Percentiles rank a stretch among this genome's conserved stretches.
These are phyloP conservation scores for Portunus trituberculatus DNA, from an alignment of 1,140 invertebrate species.

Conservation along the genomic window DNA sequence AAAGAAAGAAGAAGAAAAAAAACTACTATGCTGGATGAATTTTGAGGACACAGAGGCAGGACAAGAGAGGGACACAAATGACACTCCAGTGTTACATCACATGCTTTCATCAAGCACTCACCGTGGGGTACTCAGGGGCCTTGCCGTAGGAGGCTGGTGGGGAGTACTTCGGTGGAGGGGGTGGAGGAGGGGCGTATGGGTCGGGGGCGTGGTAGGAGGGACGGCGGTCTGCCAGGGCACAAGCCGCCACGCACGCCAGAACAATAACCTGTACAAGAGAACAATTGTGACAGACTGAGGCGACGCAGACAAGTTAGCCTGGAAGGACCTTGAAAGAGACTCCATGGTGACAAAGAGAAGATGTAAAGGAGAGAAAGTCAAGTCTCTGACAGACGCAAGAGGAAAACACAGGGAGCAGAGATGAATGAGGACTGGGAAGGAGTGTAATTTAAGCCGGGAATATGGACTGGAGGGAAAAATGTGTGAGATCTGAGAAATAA, in stretches of 20 bases:
- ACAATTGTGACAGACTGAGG: neutral
- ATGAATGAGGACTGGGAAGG: neutral
- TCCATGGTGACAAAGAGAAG: no score
- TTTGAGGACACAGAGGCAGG: neutral
- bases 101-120: neutral
- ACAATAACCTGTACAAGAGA: neutral
- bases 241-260: conserved; percentile 28
- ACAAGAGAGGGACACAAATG: no score
- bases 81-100: no score
- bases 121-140: conserved; percentile 29
- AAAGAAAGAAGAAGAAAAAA: neutral
- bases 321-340: no score
- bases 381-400: no score
- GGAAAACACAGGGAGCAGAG: neutral
- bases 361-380: no score
- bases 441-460: neutral
- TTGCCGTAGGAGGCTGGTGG: neutral
- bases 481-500: no score
- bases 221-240: conserved; percentile 27
- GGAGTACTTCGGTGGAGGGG: neutral
- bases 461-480: neutral
- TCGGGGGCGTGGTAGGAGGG: conserved; percentile 1
- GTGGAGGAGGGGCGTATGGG: neutral
- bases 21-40: neutral
- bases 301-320: neutral